Evolutionary conservation across 1,140 invertebrate genomes (phyloP), one percentile per base, ranked within the genome.

Genomic region (Pseudoatta argentina): DNA sequence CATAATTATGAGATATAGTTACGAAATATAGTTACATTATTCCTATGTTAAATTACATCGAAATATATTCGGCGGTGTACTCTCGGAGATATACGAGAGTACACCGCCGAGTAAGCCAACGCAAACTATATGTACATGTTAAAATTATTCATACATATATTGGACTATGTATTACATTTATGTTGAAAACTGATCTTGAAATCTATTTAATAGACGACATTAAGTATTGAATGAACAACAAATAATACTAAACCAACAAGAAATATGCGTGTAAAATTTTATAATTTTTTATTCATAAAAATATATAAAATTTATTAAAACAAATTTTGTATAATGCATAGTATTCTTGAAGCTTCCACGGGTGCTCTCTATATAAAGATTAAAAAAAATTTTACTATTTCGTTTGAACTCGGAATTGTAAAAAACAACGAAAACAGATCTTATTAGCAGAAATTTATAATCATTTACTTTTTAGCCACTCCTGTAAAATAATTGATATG

Each of bases 1-100:
- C n/a, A 59, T 57, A 61, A 57, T 57, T 57, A 34, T 30, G 53
- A 57, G 30, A 75, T 75, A 55, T 24, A 34, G 16, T 34, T 55
- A 4, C 6, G 8, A 24, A 1, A 24, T 24, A 24, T 24, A 24
- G 24, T 34, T 55, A 4, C 6, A 16, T 34, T 55, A 4, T 14
- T 53, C 10, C 16, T 14, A 1, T 0, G 18, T 21, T 75, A 51
- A 7, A 55, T 55, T 72, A 72, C 16, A 55, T 1, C 27, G 4
- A 72, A 55, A 55, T 30, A 27, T 72, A 30, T 73, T 34, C 2
- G 30, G 5, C 2, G 30, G 5, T 34, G 0, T 34, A 34, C 30
- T 34, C 30, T 34, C 30, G 30, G 30, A 34, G 30, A 34, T 75
- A 21, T 12, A n/a, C 8, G 34, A 27, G 10, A 24, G 3, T 64